These are phyloP conservation scores for Uromys caudimaculatus DNA, from an alignment of 2,797 vertebrate species.

Conservation along the genomic window DNA sequence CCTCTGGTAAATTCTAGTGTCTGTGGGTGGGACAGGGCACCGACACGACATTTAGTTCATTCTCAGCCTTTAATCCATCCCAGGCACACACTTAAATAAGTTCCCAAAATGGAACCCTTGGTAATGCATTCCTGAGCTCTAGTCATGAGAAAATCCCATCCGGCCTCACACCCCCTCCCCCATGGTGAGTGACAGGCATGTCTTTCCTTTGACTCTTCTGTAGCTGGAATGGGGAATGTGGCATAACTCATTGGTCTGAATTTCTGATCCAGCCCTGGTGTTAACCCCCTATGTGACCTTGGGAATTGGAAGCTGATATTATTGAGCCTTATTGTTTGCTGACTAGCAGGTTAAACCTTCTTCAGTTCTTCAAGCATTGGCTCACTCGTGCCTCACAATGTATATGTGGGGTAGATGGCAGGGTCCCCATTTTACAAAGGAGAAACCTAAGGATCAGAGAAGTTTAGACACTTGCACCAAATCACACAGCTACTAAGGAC, in stretches of 20 bases:
- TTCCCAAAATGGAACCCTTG: constrained; percentile 72
- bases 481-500: background rate
- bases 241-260: background rate
- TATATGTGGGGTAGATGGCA: background rate
- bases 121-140: constrained; percentile 70
- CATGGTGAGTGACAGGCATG: background rate
- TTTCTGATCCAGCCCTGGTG: background rate
- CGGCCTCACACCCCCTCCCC: background rate
- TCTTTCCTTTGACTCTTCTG: constrained; percentile 47
- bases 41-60: constrained; percentile 65
- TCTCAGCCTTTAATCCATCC: constrained; percentile 67
- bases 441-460: constrained; percentile 27
- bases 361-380: background rate
- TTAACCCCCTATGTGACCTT: background rate
- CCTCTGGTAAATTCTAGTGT: constrained; percentile 40
- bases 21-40: constrained; percentile 60
- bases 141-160: constrained; percentile 70
- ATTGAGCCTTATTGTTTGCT: background rate
- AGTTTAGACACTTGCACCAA: background rate
- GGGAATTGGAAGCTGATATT: background rate
- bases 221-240: constrained; percentile 6
- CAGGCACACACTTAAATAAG: constrained; percentile 70
- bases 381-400: background rate
- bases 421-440: background rate
- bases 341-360: background rate